Evolutionary conservation across 64 coral and sea anemone genomes (phyloP).

Genomic region (Cladopsammia gracilis): DNA sequence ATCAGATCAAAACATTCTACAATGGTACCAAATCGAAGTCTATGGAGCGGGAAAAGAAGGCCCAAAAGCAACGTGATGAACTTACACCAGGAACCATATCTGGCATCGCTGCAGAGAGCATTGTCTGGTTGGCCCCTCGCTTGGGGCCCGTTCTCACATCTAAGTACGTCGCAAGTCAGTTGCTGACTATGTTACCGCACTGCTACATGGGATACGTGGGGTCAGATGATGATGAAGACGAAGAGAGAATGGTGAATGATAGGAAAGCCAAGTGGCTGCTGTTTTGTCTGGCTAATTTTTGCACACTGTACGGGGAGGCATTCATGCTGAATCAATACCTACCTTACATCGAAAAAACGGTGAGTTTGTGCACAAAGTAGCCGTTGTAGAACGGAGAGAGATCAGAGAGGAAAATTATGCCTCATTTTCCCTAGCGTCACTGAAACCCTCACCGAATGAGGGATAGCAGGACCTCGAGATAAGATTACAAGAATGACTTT

Average conservation of each 20-base stretch:
- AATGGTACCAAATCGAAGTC: constrained; percentile 21
- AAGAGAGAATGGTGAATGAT: constrained; percentile 66
- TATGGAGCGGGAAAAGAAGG: neutral
- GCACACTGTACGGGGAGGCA: constrained; percentile 88
- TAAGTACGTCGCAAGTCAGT: constrained; percentile 68
- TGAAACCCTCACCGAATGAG: too few species aligned
- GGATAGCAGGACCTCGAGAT: too few species aligned
- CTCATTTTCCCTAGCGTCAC: too few species aligned
- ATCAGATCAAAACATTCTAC: constrained; percentile 28
- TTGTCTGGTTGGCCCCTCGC: constrained; percentile 81
- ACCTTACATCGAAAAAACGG: constrained; percentile 78
- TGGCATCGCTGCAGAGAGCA: constrained; percentile 85
- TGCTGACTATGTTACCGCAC: constrained; percentile 80
- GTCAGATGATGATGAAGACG: constrained; percentile 42
- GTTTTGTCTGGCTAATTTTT: constrained; percentile 78
- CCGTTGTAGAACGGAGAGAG: too few species aligned
- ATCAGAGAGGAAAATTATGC: too few species aligned
- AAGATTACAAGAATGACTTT: too few species aligned
- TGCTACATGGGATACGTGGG: constrained; percentile 87
- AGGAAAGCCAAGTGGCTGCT: constrained; percentile 92
- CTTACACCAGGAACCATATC: constrained; percentile 73
- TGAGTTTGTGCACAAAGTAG: constrained; percentile 26
- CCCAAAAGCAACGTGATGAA: constrained; percentile 39
- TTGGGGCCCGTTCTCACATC: constrained; percentile 89
- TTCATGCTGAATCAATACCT: constrained; percentile 93